phyloP scores from a whole-genome alignment of 2,113 vertebrate species.

The Globicephala melas region DNA sequence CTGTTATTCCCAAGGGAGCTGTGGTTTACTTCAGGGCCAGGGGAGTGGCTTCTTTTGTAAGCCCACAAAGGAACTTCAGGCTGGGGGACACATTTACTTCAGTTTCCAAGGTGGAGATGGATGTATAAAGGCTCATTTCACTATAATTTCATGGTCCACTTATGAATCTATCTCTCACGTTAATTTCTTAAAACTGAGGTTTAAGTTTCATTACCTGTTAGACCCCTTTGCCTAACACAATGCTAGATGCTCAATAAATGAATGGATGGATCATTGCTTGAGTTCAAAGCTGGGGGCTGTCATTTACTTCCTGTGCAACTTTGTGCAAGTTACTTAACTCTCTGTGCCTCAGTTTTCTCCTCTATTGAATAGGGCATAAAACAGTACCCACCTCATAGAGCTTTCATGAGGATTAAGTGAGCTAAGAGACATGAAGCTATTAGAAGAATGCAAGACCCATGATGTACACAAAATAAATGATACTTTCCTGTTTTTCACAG shows the following conservation, averaged over 20 bases:
- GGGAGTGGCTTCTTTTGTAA: background rate
- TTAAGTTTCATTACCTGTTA: background rate
- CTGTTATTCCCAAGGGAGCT: background rate
- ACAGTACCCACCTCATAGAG: background rate
- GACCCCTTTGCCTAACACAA: background rate
- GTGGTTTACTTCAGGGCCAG: background rate
- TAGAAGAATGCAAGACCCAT: background rate
- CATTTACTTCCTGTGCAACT: background rate
- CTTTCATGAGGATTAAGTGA: background rate
- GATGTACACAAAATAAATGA: background rate
- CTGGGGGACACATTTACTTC: background rate
- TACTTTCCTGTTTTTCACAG: background rate
- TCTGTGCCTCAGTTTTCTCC: background rate
- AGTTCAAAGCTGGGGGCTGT: background rate
- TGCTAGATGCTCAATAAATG: background rate
- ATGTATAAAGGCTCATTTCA: background rate
- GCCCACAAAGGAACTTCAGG: background rate
- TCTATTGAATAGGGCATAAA: background rate
- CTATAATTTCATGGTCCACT: background rate
- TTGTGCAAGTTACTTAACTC: background rate
- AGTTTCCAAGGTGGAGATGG: background rate
- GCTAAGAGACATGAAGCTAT: background rate
- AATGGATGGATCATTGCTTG: background rate
- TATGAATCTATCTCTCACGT: background rate
- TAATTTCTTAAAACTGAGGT: background rate